Evolutionary conservation across 2,797 vertebrate genomes (phyloP).

Genomic region (Geotrypetes seraphini): DNA sequence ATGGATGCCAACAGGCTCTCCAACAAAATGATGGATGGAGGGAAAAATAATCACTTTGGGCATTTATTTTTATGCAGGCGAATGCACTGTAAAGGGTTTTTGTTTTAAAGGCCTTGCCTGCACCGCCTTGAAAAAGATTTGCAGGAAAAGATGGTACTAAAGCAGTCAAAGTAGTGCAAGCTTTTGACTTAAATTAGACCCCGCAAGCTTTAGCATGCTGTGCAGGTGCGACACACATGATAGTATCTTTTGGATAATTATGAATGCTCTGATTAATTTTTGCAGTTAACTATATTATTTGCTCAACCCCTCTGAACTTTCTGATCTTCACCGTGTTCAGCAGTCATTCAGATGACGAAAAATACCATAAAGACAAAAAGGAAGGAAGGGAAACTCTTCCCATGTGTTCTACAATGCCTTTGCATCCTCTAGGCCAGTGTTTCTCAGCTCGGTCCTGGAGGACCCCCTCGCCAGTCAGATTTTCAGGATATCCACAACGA

Average conservation of each 20-base stretch:
- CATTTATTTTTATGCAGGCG: background rate
- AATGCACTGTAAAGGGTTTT: background rate
- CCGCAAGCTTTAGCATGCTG: background rate
- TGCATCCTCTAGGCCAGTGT: too few species aligned
- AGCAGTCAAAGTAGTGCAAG: background rate
- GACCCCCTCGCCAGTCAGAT: too few species aligned
- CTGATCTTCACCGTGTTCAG: background rate
- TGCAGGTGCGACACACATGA: slow-evolving; percentile 4
- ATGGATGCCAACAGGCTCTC: slow-evolving; percentile 12
- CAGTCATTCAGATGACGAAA: background rate
- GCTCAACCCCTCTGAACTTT: background rate
- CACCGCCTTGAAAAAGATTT: background rate
- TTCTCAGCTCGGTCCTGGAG: too few species aligned
- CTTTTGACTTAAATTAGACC: slow-evolving; percentile 19
- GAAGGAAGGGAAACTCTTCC: background rate
- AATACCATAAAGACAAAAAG: background rate
- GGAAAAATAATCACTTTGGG: slow-evolving; percentile 4
- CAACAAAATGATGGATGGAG: slow-evolving; percentile 3
- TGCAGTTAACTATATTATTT: slow-evolving; percentile 6
- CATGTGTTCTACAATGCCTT: background rate
- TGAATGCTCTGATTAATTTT: background rate
- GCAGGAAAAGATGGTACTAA: background rate
- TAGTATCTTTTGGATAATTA: slow-evolving; percentile 5
- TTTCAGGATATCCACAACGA: too few species aligned
- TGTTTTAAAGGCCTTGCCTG: accelerated